phyloP scores from a whole-genome alignment of 2,113 vertebrate species.

The Calypte anna region DNA sequence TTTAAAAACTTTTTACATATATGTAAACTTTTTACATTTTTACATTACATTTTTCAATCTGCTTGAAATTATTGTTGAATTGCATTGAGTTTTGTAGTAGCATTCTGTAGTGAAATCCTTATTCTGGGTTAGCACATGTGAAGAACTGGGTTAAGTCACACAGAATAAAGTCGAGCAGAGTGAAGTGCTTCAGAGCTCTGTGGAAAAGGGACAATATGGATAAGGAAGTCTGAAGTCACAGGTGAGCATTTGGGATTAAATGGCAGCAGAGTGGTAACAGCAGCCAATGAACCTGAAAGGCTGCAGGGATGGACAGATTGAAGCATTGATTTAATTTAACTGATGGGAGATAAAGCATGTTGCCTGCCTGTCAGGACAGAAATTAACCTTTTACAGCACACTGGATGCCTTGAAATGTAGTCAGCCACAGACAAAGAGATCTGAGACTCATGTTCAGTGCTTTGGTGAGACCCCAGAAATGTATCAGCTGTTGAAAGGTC shows the following conservation, averaged over 20 bases:
- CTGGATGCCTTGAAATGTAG: background rate
- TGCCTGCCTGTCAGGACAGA: background rate
- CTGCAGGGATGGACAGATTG: background rate
- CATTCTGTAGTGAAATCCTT: background rate
- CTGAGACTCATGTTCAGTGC: background rate
- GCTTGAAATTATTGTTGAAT: background rate
- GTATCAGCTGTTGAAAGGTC: background rate
- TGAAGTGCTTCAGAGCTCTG: background rate
- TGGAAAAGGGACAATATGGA: background rate
- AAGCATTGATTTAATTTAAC: background rate
- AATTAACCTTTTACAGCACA: background rate
- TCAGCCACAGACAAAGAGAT: background rate
- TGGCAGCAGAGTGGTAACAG: background rate
- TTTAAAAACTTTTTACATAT: background rate
- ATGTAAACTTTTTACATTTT: background rate
- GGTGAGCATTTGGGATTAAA: background rate
- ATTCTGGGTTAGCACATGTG: background rate
- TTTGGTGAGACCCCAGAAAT: background rate
- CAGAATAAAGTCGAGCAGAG: background rate
- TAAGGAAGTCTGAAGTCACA: background rate
- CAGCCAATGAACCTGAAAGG: background rate
- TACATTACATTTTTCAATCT: background rate
- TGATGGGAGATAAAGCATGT: background rate
- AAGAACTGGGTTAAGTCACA: background rate
- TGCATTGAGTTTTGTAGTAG: background rate